phyloP scores from a whole-genome alignment of 1,140 invertebrate species.

The Caenorhabditis brenneri region DNA sequence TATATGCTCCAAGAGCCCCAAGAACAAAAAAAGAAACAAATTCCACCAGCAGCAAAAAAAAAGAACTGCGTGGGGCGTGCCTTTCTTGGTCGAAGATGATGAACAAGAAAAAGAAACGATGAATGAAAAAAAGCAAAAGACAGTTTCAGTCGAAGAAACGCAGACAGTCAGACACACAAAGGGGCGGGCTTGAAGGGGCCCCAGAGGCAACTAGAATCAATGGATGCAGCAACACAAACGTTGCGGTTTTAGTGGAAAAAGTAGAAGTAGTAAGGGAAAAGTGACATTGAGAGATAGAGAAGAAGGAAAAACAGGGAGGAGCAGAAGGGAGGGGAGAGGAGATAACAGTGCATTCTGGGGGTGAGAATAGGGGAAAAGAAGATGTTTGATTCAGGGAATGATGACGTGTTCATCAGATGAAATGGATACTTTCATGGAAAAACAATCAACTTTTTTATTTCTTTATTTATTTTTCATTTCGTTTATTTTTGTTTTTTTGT shows the following conservation, averaged over 20 bases:
- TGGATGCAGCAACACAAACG: conserved; percentile 31
- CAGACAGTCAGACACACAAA: conserved; percentile 13
- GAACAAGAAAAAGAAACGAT: neutral
- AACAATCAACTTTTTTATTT: too few relatives aligned
- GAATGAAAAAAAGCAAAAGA: neutral
- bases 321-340: too few relatives aligned
- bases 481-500: too few relatives aligned
- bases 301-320: neutral
- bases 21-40: too few relatives aligned
- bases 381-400: too few relatives aligned
- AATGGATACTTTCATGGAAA: too few relatives aligned
- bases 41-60: neutral
- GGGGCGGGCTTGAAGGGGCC: conserved; percentile 20
- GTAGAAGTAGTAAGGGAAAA: neutral
- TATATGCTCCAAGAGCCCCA: too few relatives aligned
- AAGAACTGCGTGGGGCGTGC: neutral
- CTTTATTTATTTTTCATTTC: too few relatives aligned
- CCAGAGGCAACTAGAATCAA: neutral
- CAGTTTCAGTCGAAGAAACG: neutral
- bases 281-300: neutral
- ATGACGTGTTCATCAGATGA: too few relatives aligned
- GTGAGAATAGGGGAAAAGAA: too few relatives aligned
- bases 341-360: neutral
- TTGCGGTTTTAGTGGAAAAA: neutral
- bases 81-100: conserved; percentile 3